Conservation (phyloP, 2,113 vertebrate species). For the Elephantulus edwardii region DNA sequence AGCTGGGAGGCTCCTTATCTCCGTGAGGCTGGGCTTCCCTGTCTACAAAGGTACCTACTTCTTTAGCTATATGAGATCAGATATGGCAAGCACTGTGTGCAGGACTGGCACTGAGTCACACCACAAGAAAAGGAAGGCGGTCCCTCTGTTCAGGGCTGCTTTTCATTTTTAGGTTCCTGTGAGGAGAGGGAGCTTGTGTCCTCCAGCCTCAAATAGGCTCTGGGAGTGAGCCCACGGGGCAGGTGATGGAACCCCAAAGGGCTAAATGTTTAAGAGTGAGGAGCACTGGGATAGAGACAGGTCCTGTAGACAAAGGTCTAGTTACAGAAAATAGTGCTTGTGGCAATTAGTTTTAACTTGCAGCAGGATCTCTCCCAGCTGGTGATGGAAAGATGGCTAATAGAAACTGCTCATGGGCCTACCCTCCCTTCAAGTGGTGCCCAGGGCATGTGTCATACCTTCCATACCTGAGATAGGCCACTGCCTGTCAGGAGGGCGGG, state of each 20-base stretch:
- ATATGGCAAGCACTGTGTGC: too few relatives aligned
- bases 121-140: neutral
- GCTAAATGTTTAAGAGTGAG: neutral
- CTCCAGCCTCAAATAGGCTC: fast-evolving
- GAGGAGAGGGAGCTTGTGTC: neutral
- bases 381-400: neutral
- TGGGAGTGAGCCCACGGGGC: neutral
- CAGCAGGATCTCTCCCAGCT: neutral
- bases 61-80: neutral
- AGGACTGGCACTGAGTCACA: neutral
- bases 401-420: too few relatives aligned
- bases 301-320: neutral
- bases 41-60: neutral
- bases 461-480: neutral
- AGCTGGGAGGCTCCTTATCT: neutral
- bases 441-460: too few relatives aligned
- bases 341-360: neutral
- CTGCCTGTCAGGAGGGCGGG: neutral
- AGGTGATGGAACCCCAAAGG: too few relatives aligned
- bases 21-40: neutral
- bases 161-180: neutral
- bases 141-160: neutral
- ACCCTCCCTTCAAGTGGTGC: too few relatives aligned
- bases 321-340: neutral
- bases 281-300: too few relatives aligned